Evolutionary conservation across 2,888 invertebrate genomes (phyloP), one percentile per base, ranked within the genome.

Genomic region (Epistrophe grossulariae): DNA sequence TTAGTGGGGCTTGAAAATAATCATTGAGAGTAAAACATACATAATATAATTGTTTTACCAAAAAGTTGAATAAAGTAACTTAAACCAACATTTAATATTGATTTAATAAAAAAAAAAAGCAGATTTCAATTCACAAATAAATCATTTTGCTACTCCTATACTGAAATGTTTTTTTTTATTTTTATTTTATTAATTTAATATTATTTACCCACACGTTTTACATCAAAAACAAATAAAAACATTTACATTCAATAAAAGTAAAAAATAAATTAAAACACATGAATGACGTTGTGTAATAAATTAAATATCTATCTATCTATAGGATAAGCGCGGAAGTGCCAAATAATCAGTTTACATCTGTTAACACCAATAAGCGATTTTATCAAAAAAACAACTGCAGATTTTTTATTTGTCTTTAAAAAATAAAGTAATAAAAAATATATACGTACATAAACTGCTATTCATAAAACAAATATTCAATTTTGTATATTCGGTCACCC

Each of bases 291-390:
- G 15, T 35, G 11, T 59, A 17, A 45, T 15, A 48, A 66, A 48
- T 48, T 48, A 66, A 66, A 66, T 17, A 31, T 24, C 9, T 45
- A 7, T n/a, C n/a, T n/a, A n/a, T n/a, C n/a, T 8, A 7, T n/a
- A 10, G 6, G 17, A 45, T 48, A n/a, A 55, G n/a, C 24, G 6
- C 13, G 40, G 24, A 70, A 70, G 28, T 70, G 55, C 40, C 43
- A 70, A 70, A 70, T 70, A 70, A 70, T 55, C 70, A 70, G 40
- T 70, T 70, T 70, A 70, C 70, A 70, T 70, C 38, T 70, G 70
- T 70, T 70, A 70, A 70, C 40, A 55, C 40, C 55, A 70, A 55
- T 55, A 55, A 52, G 24, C 70, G 28, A 55, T 70, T 70, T 70
- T 52, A 28, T 55, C 55, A 70, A 55, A 38, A 38, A 1, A 38